Base-by-base conservation (phyloP, 2,888 invertebrate species). In the Aporophyla nigra region DNA sequence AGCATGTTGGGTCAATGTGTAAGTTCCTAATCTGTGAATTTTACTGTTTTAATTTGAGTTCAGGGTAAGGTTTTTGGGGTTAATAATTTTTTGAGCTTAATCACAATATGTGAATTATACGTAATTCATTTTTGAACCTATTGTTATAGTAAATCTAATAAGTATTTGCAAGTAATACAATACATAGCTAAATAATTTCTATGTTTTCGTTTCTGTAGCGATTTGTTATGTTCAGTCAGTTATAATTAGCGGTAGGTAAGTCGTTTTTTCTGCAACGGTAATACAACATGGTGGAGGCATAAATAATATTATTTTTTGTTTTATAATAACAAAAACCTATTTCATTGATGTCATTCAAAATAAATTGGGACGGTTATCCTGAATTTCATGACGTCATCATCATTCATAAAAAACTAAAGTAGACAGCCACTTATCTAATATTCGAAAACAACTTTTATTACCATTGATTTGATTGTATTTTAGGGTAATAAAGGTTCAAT, bases 401-500 rank as follows among this genome's bases (percentile, higher is more conserved):
- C 5, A 14, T 70, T 54, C 59, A 76, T 74, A 56, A 63, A 51
- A 78, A 59, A 71, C 61, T 19, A 61, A 46, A 54, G 12, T 77
- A 24, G 27, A 63, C 56, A 63, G 66, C 65, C 80, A 78, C 49
- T 80, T 71, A 79, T 24, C 59, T 72, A 69, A 71, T 70, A 83
- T 75, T 81, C 66, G 74, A 86, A 76, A 78, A 77, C 16, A 53
- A 78, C 78, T 82, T 80, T 86, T 87, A 86, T 87, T 83, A 74
- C 83, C 71, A 89, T 82, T 87, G 85, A 77, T 88, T 88, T 90
- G 88, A 93, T 91, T 90, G 88, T 87, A 87, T 90, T 88, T 89
- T 82, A 90, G 84, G 86, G 89, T 91, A 93, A 93, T 94, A 94
- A 93, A 93, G 89, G 84, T 80, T 82, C 91, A 82, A 94, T 95